Base-by-base conservation (phyloP, 2,888 invertebrate genomes). In the Antheraea assamensis region DNA sequence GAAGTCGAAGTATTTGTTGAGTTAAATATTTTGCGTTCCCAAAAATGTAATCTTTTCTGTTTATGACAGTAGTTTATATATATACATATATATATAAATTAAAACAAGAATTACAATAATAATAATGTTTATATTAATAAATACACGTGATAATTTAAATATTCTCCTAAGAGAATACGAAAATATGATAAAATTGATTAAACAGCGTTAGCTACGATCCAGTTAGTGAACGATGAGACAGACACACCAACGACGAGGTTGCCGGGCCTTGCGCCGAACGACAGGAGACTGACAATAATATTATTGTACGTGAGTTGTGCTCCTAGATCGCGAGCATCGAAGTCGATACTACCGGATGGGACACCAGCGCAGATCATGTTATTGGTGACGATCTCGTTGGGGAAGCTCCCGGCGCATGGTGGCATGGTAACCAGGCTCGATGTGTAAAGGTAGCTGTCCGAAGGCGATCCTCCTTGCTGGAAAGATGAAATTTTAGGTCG, bases 231-330 rank as follows among this genome's bases (percentile, higher is more conserved):
- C 0, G 80, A 68, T 2, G 79, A 75, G 78, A 93, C 87, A 55
- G 89, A 86, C 49, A 90, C 87, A 78, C 89, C 91, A 75, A 93
- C 89, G 70, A 92, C 91, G 1, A 93, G 93, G 81, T 87, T 90
- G 77, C 10, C 31, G n/a, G 21, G 74, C 10, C 13, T 42, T 55
- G 0, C 71, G 52, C 84, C 82, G 70, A 78, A 83, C 3, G 79
- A 79, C 0, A 78, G 64, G 2, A 82, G 15, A 0, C 81, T 83
- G 7, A 78, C 71, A 2, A 78, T 42, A 0, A 75, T 73, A 4
- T 52, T 64, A 0, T 72, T 8, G 72, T 77, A 81, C 74, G 77
- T 77, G 8, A 84, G 27, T 4, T 81, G 82, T 19, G 83, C 78
- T 1, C 84, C 83, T 2, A 71, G 71, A 47, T 84, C 83, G 0